These are phyloP conservation scores for Falco punctatus DNA, from an alignment of 2,113 vertebrate genomes.

Conservation along the genomic window DNA sequence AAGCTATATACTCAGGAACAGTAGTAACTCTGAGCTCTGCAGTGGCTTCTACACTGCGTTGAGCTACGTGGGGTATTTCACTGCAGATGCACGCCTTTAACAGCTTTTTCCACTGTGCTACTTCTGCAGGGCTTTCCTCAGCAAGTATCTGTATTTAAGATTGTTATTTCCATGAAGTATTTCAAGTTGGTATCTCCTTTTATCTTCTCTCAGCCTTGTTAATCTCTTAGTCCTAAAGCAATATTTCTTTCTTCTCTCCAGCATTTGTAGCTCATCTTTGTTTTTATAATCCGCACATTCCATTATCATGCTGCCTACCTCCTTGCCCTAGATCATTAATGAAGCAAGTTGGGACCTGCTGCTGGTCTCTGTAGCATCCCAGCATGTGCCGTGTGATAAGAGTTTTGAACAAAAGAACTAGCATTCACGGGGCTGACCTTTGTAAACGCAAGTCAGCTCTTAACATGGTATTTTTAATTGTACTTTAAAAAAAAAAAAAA, in stretches of 20 bases:
- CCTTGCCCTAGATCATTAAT: background rate
- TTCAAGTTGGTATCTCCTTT: background rate
- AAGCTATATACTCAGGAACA: background rate
- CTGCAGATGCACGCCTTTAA: background rate
- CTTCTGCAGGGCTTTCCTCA: background rate
- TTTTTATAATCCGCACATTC: background rate
- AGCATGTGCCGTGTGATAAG: background rate
- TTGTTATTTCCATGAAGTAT: background rate
- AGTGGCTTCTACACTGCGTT: background rate
- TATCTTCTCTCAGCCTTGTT: background rate
- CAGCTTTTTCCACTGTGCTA: background rate
- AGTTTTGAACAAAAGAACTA: slow-evolving; percentile 24
- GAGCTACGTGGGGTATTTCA: background rate
- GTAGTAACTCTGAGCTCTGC: background rate
- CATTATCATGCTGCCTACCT: background rate
- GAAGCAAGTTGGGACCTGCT: background rate
- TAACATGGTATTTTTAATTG: slow-evolving; percentile 30
- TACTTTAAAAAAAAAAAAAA: background rate
- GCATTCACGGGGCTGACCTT: background rate
- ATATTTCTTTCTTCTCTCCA: background rate
- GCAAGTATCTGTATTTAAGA: background rate
- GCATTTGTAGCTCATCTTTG: background rate
- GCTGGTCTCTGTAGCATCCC: slow-evolving; percentile 2
- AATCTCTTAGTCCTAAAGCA: background rate
- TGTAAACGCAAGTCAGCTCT: slow-evolving; percentile 19